Evolutionary conservation across 2,888 invertebrate genomes (phyloP), one percentile per base, ranked within the genome.

Genomic region (Colletes collaris): DNA sequence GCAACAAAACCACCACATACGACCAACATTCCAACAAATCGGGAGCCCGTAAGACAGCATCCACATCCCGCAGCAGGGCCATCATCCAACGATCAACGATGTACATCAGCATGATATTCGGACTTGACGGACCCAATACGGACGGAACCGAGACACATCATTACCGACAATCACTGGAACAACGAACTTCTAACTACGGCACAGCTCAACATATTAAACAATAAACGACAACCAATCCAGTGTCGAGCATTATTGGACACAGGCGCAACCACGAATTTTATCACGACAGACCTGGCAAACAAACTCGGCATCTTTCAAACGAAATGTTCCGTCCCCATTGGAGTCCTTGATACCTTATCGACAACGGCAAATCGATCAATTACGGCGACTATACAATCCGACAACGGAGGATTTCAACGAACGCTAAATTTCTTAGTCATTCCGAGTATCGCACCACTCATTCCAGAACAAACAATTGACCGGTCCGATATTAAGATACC

Each of bases 221-320:
- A 68, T 0, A 4, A 35, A 0, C 50, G 50, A 27, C 56, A 4
- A 2, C 58, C 58, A 8, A 0, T 68, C 7, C 4, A 3, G 0
- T 70, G 40, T 40, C 19, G 64, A 19, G 11, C 64, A 0, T 13
- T 70, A 2, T 37, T 75, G 1, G 64, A 75, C 13, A 55, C 49
- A 0, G 11, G 68, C 7, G 68, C 68, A 0, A 50, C 56, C 0
- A 50, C 73, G 10, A 58, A 75, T n/a, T 68, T 68, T 16, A 63
- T 74, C 4, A 63, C 67, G 0, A 27, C 46, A 6, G 19, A 58
- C 3, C n/a, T 62, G 0, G 40, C 40, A 0, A n/a, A 60, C 13
- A 40, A 6, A 3, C 46, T 67, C 3, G 8, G 35, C 4, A 8
- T 67, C 3, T 13, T 19, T 0, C 6, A 13, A 19, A n/a, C 2